Evolutionary conservation across 2,888 invertebrate genomes (phyloP).

Genomic region (Vesta saturnalis): DNA sequence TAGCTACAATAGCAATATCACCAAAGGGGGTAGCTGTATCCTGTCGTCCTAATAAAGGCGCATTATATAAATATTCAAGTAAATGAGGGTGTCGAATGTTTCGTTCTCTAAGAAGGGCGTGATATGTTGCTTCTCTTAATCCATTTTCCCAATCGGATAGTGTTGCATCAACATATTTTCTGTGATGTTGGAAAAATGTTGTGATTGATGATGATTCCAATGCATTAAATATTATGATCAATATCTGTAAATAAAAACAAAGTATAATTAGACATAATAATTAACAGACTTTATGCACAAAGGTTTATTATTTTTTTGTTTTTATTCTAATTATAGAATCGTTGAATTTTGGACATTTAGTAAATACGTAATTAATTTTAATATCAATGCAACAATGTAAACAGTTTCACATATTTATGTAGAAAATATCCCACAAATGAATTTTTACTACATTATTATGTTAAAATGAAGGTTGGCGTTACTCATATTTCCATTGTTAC

Average conservation of each 20-base stretch:
- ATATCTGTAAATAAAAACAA: constrained; percentile 27
- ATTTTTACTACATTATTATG: background rate
- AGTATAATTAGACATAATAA: no score
- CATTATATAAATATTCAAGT: constrained; percentile 49
- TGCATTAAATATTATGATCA: constrained; percentile 19
- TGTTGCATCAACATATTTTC: constrained; percentile 29
- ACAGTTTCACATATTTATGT: background rate
- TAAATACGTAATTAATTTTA: background rate
- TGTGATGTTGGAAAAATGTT: constrained; percentile 28
- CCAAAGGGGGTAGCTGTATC: constrained; percentile 66
- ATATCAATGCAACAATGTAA: background rate
- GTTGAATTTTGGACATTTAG: background rate
- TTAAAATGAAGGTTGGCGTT: background rate
- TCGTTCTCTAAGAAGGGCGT: constrained; percentile 70
- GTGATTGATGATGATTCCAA: constrained; percentile 26
- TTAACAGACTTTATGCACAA: background rate
- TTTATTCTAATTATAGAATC: background rate
- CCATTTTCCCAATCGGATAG: constrained; percentile 71
- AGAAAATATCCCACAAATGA: background rate
- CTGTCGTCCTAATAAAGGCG: constrained; percentile 55
- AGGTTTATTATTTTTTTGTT: background rate
- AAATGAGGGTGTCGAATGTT: constrained; percentile 66
- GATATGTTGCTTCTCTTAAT: constrained; percentile 72
- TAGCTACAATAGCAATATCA: constrained; percentile 72
- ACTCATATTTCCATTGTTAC: background rate